Percentiles rank a stretch among this genome's conserved stretches.
Conservation (phyloP, 2,797 vertebrate genomes). For the Esox lucius region DNA sequence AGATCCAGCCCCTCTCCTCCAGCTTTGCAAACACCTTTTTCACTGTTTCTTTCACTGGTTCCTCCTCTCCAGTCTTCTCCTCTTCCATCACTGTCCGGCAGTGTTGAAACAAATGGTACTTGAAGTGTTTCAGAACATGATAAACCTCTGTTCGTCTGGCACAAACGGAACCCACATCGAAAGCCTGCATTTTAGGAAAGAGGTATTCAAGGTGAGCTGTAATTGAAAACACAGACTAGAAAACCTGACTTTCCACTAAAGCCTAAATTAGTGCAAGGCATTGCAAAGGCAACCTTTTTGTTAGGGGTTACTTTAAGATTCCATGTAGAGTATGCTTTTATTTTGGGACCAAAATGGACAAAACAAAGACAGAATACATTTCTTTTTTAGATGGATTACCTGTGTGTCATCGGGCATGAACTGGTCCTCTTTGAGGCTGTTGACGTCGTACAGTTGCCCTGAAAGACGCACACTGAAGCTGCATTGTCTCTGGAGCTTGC, state of each 20-base stretch:
- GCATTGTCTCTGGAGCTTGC: constrained; percentile 70
- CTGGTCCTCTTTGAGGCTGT: constrained; percentile 75
- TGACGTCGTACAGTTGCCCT: constrained; percentile 73
- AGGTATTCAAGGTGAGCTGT: constrained; percentile 1
- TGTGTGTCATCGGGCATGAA: constrained; percentile 82
- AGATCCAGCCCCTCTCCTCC: constrained; percentile 74
- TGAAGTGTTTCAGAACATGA: constrained; percentile 83
- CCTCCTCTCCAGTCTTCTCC: constrained; percentile 51
- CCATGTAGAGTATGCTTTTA: neutral
- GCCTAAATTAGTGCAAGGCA: neutral
- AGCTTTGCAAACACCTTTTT: constrained; percentile 68
- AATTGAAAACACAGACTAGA: too few relatives aligned
- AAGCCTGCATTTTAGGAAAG: constrained; percentile 64
- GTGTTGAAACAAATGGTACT: constrained; percentile 77
- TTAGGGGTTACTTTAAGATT: neutral
- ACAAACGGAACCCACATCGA: constrained; percentile 76
- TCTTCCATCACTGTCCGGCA: constrained; percentile 63
- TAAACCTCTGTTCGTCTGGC: constrained; percentile 78
- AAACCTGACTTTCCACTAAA: neutral
- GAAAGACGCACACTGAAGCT: constrained; percentile 72
- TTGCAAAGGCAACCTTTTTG: neutral
- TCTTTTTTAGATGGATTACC: constrained; percentile 59
- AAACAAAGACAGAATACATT: neutral
- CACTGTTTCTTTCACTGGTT: constrained; percentile 78
- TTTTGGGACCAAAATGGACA: neutral